Base-by-base conservation (phyloP, 1,140 invertebrate genomes). In the Melanaphis sacchari region DNA sequence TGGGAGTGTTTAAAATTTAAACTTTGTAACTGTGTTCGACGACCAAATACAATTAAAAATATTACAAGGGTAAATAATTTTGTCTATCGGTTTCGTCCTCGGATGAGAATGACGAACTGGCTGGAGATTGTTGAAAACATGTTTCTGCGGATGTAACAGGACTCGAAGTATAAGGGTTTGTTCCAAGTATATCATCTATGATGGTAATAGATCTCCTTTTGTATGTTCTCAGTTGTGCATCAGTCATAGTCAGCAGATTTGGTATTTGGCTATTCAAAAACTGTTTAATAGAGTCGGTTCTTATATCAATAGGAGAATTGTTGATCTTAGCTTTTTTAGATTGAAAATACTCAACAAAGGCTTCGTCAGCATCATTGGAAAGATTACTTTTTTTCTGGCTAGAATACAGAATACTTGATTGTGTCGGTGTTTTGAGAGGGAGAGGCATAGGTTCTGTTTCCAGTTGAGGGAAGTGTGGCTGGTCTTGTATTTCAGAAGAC, bases 241-340 rank as follows among this genome's bases (percentile, higher is more conserved):
- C 38, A 36, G 40, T 36, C 85, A 87, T 87, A 36, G 41, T 87
- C 36, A 87, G 36, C 9, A 93, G 38, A 59, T 93, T 40, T 43
- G 59, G 59, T 93, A 81, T 84, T 26, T 82, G 43, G 43, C 91
- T 93, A 7, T 76, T 46, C n/a, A 81, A 43, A 81, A 93, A 93
- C 59, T 59, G 52, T 93, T 84, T 26, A 11, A 82, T 38, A 31
- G 93, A 93, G 36, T 93, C 81, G 7, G 36, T 18, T 54, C 52
- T 40, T 46, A n/a, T 46, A 49, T 93, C 82, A 21, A 4, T 5
- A 93, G 82, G n/a, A 82, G 36, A 21, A 52, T 82, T 43, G 38
- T 38, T 40, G 9, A 87, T 43, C 18, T 87, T 87, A 21, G 84
- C 36, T 88, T 85, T 93, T 36, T 93, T 46, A 40, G 54, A 41